These are phyloP conservation scores for Eumerus sabulonum DNA, from an alignment of 2,888 invertebrate genomes.

Conservation along the genomic window DNA sequence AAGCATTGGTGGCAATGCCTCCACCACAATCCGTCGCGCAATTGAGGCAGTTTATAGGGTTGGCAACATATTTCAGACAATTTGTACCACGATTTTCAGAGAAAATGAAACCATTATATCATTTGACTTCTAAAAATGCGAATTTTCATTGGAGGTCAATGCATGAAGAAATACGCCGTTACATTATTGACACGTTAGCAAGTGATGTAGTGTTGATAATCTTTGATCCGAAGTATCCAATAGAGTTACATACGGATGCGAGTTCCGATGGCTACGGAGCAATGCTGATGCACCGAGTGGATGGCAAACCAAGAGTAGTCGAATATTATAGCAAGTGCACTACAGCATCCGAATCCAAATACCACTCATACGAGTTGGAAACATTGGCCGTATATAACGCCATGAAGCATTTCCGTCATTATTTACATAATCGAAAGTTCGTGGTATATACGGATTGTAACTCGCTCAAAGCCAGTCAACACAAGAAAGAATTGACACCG, in stretches of 20 bases:
- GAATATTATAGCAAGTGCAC: conserved; percentile 39
- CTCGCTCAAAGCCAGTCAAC: conserved; percentile 12
- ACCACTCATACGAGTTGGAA: conserved; percentile 49
- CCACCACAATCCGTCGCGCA: conserved; percentile 25
- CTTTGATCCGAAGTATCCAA: conserved; percentile 58
- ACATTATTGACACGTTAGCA: conserved; percentile 39
- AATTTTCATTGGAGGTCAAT: conserved; percentile 5
- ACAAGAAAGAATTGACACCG: conserved; percentile 42
- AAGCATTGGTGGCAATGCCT: conserved; percentile 11
- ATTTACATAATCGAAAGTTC: conserved; percentile 43
- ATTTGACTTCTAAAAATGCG: conserved; percentile 2
- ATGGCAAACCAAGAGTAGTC: conserved; percentile 20
- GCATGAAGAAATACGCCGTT: conserved; percentile 32
- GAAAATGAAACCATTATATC: conserved; percentile 12
- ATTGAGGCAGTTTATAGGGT: conserved; percentile 34
- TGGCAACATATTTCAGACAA: conserved; percentile 30
- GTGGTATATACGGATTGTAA: conserved; percentile 61
- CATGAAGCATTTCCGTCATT: conserved; percentile 68
- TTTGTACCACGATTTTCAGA: conserved; percentile 17
- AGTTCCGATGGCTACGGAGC: conserved; percentile 47
- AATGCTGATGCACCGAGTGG: conserved; percentile 32
- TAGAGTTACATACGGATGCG: conserved; percentile 63
- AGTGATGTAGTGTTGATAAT: conserved; percentile 60
- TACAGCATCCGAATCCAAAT: conserved; percentile 51
- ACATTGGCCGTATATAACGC: conserved; percentile 36